phyloP scores from a whole-genome alignment of 1,140 invertebrate species.

The Uloborus diversus region DNA sequence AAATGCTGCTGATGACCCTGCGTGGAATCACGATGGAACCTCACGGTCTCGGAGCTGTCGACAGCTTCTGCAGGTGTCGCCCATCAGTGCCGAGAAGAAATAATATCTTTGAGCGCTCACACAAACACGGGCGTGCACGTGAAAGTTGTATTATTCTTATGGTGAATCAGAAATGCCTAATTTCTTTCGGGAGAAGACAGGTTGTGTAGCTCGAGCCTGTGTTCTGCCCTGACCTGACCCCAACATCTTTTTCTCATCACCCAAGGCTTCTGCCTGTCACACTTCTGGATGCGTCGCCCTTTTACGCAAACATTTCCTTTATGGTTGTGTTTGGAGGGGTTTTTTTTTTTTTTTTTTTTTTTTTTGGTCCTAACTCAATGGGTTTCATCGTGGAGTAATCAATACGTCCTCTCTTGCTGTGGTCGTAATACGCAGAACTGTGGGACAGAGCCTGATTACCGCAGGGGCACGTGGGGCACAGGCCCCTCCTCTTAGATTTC shows the following conservation, averaged over 20 bases:
- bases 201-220: background rate
- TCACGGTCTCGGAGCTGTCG: no score
- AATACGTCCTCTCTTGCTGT: no score
- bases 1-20: no score
- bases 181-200: background rate
- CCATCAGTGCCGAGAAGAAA: background rate
- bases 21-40: no score
- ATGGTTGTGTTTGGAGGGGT: background rate
- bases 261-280: slow-evolving; percentile 19
- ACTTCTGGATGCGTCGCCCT: slow-evolving; percentile 7
- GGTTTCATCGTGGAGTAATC: no score
- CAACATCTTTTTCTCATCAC: slow-evolving; percentile 4
- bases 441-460: no score
- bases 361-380: no score
- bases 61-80: background rate
- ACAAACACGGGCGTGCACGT: slow-evolving; percentile 15
- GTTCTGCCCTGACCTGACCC: slow-evolving; percentile 21
- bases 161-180: background rate
- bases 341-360: background rate
- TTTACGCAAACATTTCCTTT: slow-evolving; percentile 12
- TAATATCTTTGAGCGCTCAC: background rate
- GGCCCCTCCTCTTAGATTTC: no score
- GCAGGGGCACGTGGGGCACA: no score
- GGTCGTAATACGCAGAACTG: no score
- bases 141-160: slow-evolving; percentile 22